These are phyloP conservation scores for Artemisiospiza belli DNA, from an alignment of 2,113 vertebrate species.

Conservation along the genomic window DNA sequence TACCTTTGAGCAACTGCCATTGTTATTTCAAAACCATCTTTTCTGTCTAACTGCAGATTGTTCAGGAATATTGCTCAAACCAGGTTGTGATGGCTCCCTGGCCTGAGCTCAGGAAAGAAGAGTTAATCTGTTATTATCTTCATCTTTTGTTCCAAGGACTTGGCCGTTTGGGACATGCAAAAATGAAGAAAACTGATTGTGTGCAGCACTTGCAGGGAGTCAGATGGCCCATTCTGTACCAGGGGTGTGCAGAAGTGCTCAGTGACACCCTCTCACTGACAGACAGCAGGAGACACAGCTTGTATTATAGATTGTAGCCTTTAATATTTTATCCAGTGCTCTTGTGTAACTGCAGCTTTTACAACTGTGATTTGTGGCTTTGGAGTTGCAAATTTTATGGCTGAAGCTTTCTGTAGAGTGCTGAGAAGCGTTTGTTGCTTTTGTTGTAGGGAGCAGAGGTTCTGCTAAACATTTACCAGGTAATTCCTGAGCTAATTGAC, in stretches of 20 bases:
- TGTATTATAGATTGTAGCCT: background rate
- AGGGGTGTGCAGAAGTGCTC: background rate
- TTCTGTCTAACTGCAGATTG: background rate
- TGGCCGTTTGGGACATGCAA: background rate
- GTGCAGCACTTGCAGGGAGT: background rate
- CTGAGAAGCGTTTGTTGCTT: background rate
- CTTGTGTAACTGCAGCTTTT: background rate
- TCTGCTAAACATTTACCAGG: background rate
- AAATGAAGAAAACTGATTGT: background rate
- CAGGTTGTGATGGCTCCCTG: background rate
- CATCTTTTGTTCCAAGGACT: background rate
- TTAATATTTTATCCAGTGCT: slow-evolving; percentile 12
- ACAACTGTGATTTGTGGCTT: background rate
- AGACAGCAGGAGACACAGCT: background rate
- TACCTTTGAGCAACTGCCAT: background rate
- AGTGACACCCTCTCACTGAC: background rate
- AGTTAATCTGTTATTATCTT: background rate
- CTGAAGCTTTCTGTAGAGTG: background rate
- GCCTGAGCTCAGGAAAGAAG: background rate
- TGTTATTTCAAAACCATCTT: background rate
- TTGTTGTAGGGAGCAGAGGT: background rate
- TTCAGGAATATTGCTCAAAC: background rate
- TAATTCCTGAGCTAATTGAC: background rate
- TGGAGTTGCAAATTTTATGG: background rate
- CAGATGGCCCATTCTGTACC: background rate